Evolutionary conservation across 2,113 vertebrate species (phyloP), one percentile per base, ranked within the genome.

Genomic region (Myrmophylax atrothorax): DNA sequence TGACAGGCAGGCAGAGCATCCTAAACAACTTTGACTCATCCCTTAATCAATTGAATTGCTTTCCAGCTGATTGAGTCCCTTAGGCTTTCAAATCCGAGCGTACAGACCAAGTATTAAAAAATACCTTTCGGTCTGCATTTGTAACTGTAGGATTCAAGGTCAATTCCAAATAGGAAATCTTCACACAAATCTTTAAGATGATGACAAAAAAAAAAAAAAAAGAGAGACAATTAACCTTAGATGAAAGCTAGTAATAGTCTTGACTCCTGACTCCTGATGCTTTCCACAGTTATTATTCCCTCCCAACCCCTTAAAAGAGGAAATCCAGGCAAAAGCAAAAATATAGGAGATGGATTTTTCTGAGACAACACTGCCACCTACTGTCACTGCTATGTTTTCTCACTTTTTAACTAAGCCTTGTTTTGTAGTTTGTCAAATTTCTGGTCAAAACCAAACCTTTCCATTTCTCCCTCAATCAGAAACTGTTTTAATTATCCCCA

Each of bases 291-390:
- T 85, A 79, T 95, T 91, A 93, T 76, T 62, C 38, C 67, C 62
- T 85, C 50, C 53, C 37, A 67, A 46, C 16, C 12, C 47, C 47
- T 79, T 38, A 49, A 66, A 74, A 91, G 23, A 83, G 29, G 46
- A 89, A 92, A 92, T 50, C 22, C 62, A 70, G 28, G 12, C 14
- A 86, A 76, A 33, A 78, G 50, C 1, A 3, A n/a, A 87, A 87
- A 59, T 46, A 14, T 1, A 76, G 77, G n/a, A 31, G 38, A 37
- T 2, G 1, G 0, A 1, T 31, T 94, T 97, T 87, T 70, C 69
- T 96, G 75, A 94, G 72, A 72, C 28, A 1, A 87, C 77, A 93
- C 85, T 94, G 95, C 97, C 97, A 97, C 46, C 97, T 97, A 92
- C 15, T 92, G 96, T 72, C 75, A 66, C 12, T 47, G 8, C 17